These are phyloP conservation scores for Pteronotus mesoamericanus DNA, from an alignment of 2,797 vertebrate genomes.

Conservation along the genomic window DNA sequence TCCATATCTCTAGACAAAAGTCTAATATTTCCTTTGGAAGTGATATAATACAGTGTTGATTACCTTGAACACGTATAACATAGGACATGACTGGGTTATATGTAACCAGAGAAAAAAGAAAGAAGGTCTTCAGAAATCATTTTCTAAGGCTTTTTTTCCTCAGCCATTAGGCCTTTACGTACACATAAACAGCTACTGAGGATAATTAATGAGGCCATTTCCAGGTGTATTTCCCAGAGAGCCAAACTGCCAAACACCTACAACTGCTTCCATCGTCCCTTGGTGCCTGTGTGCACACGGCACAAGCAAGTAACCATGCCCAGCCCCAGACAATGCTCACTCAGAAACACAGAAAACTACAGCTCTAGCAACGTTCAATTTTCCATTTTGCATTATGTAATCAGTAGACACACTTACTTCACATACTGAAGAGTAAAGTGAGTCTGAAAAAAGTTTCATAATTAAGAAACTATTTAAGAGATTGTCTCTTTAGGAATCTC, in stretches of 20 bases:
- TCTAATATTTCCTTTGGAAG: neutral
- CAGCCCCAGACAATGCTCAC: neutral
- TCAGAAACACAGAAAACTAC: neutral
- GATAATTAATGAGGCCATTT: neutral
- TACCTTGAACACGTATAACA: neutral
- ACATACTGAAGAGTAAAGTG: conserved; percentile 4
- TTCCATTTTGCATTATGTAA: neutral
- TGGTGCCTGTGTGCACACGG: neutral
- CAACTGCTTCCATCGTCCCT: neutral
- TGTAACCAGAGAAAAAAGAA: neutral
- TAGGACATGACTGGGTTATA: neutral
- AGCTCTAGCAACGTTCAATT: neutral
- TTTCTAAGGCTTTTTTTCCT: neutral
- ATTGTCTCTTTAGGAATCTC: neutral
- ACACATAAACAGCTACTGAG: neutral
- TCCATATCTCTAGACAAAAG: neutral
- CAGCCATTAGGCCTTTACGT: neutral
- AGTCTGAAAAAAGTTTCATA: neutral
- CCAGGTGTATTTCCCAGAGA: neutral
- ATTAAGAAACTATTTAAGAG: neutral
- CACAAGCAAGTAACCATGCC: neutral
- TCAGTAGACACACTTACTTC: neutral
- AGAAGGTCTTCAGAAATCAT: conserved; percentile 17
- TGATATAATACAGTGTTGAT: neutral
- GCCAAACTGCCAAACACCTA: neutral